Percentiles rank a stretch among this genome's conserved stretches.
Evolutionary conservation across 2,113 vertebrate species (phyloP).

Genomic region (Narcine bancroftii): DNA sequence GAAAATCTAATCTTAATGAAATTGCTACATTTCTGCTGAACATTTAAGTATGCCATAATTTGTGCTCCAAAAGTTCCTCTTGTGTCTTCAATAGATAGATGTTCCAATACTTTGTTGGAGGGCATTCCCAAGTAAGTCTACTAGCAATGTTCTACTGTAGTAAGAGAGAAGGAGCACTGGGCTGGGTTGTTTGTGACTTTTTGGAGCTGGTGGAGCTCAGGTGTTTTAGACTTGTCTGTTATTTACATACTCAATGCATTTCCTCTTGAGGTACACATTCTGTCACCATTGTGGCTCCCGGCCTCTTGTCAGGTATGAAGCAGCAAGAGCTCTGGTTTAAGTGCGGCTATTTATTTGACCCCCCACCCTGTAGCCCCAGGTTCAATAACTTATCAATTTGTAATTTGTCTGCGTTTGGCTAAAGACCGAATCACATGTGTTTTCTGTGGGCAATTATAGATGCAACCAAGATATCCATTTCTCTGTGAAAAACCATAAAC

Average conservation of each 20-base stretch:
- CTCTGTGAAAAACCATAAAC: neutral
- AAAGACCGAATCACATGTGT: neutral
- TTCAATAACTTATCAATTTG: neutral
- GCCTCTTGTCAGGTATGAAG: neutral
- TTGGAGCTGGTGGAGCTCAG: neutral
- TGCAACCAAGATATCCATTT: neutral
- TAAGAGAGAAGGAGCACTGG: neutral
- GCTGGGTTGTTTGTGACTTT: neutral
- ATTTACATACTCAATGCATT: too few relatives aligned
- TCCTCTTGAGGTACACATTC: too few relatives aligned
- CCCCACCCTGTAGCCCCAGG: too few relatives aligned
- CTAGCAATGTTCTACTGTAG: neutral
- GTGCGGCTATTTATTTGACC: neutral
- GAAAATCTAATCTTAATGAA: neutral
- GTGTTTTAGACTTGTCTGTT: neutral
- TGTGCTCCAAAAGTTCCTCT: neutral
- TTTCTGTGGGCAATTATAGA: neutral
- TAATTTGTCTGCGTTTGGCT: neutral
- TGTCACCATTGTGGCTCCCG: too few relatives aligned
- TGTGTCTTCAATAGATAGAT: neutral
- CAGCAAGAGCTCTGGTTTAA: neutral
- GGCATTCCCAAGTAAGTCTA: neutral
- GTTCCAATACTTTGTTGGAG: too few relatives aligned
- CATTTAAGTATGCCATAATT: neutral
- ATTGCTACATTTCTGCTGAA: neutral